Conservation (phyloP, 2,888 invertebrate species). For the Eurytoma adleriae region DNA sequence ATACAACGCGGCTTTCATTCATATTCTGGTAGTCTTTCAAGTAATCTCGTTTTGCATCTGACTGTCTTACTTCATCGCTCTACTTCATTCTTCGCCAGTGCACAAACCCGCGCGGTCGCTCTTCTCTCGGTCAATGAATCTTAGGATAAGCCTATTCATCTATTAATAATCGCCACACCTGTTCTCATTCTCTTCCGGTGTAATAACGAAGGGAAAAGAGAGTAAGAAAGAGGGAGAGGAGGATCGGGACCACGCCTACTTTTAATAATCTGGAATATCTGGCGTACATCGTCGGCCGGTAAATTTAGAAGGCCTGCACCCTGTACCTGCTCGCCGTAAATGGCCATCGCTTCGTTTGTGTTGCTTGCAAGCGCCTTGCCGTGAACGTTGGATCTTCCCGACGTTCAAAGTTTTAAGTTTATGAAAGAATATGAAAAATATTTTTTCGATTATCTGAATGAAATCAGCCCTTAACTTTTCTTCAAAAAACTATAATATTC, state of each 20-base stretch:
- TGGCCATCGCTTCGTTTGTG: not conserved
- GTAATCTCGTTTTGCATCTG: conserved; percentile 6
- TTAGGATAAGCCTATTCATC: conserved; percentile 50
- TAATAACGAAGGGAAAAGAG: conserved; percentile 6
- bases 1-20: not conserved
- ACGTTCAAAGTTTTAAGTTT: too few relatives aligned
- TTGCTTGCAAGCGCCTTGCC: too few relatives aligned
- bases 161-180: conserved; percentile 74
- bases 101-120: not conserved
- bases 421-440: too few relatives aligned
- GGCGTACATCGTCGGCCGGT: conserved; percentile 63
- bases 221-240: conserved; percentile 13
- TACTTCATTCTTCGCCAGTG: conserved; percentile 26
- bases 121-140: conserved; percentile 36
- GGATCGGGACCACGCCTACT: conserved; percentile 66
- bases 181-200: conserved; percentile 63
- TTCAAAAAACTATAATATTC: too few relatives aligned
- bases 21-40: not conserved
- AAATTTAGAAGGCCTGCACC: conserved; percentile 68
- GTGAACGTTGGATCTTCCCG: too few relatives aligned
- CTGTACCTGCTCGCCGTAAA: conserved; percentile 33
- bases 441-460: too few relatives aligned
- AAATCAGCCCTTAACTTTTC: too few relatives aligned
- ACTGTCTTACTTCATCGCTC: conserved; percentile 5
- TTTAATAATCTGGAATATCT: conserved; percentile 74